These are phyloP conservation scores for Molossus alvarezi DNA, from an alignment of 2,797 vertebrate species.

Conservation along the genomic window DNA sequence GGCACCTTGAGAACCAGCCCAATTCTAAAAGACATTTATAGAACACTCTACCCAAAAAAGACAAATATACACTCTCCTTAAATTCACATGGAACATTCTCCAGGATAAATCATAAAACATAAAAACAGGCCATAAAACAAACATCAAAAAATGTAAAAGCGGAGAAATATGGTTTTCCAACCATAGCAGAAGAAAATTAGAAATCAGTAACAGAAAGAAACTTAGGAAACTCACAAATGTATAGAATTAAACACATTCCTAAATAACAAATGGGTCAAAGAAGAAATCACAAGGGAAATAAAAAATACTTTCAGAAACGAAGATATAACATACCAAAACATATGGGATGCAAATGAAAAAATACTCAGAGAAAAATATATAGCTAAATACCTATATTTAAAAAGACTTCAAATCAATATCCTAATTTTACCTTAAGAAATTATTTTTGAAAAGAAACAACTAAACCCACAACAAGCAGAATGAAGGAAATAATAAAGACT, in stretches of 20 bases:
- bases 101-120: neutral
- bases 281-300: neutral
- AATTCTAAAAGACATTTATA: neutral
- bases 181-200: constrained; percentile 11
- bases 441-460: too few species aligned
- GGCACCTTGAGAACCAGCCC: neutral
- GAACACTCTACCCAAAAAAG: neutral
- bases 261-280: neutral
- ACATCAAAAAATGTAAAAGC: neutral
- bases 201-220: neutral
- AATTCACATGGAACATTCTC: neutral
- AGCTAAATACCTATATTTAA: too few species aligned
- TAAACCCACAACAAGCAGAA: neutral
- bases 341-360: neutral
- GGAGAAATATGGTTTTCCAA: neutral
- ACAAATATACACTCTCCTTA: neutral
- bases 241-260: neutral
- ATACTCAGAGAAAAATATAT: neutral
- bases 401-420: too few species aligned
- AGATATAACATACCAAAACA: neutral
- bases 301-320: neutral
- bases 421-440: too few species aligned
- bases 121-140: neutral
- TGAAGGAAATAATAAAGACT: neutral
- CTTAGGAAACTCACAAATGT: neutral